phyloP scores from a whole-genome alignment of 2,113 vertebrate species.

The Mugil cephalus region DNA sequence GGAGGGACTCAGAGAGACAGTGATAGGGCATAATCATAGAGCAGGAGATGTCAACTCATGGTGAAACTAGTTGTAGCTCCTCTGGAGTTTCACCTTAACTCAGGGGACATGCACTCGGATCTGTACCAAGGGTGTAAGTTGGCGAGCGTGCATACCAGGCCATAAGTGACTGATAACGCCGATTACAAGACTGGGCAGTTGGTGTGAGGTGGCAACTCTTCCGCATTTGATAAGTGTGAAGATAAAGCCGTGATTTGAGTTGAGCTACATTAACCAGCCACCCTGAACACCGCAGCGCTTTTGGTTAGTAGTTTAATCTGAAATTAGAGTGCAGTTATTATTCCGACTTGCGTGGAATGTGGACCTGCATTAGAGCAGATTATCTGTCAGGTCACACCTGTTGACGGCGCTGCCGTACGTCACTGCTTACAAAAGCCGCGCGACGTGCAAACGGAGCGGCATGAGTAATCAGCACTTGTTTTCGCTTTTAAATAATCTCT shows the following conservation, averaged over 20 bases:
- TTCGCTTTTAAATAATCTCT: too few species aligned
- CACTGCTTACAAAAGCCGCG: too few species aligned
- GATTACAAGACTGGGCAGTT: background rate
- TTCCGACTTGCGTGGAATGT: too few species aligned
- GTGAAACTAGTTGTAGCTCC: constrained; percentile 36
- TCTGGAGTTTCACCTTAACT: constrained; percentile 43
- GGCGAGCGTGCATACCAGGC: background rate
- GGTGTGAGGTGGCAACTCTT: background rate
- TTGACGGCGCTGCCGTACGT: too few species aligned
- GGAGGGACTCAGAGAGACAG: constrained; percentile 18
- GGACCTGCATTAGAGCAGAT: too few species aligned
- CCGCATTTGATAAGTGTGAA: background rate
- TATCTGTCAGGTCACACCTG: too few species aligned
- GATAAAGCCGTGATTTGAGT: background rate
- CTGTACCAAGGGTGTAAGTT: too few species aligned
- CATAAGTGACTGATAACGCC: background rate
- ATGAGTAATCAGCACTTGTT: too few species aligned
- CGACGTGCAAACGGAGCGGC: too few species aligned
- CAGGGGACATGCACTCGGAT: background rate
- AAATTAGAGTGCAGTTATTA: too few species aligned
- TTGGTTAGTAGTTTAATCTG: background rate
- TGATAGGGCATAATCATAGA: constrained; percentile 53
- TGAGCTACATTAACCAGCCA: background rate
- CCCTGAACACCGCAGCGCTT: too few species aligned
- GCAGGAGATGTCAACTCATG: constrained; percentile 39